A percentile compares a stretch with the other conserved stretches of the same genome.
These are phyloP conservation scores for Morpho helenor DNA, from an alignment of 2,888 invertebrate species.

Conservation along the genomic window DNA sequence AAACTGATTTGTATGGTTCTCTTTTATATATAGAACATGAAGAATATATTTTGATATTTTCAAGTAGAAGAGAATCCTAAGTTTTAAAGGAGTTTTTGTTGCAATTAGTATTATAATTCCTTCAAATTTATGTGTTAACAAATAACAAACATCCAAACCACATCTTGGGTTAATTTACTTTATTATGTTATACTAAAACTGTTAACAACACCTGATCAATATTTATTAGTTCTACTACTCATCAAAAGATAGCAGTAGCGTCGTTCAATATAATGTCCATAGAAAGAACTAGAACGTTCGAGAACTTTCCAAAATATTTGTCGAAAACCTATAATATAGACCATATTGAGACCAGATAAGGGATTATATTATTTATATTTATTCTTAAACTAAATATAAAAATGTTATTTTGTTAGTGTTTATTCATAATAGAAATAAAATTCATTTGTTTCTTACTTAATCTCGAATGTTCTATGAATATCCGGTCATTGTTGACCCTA, in stretches of 20 bases:
- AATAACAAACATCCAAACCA: too few relatives aligned
- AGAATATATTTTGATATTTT: too few relatives aligned
- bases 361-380: too few relatives aligned
- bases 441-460: constrained; percentile 15
- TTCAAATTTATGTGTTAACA: too few relatives aligned
- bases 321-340: constrained; percentile 2
- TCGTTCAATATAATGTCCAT: constrained; percentile 12
- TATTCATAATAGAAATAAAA: constrained; percentile 28
- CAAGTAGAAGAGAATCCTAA: too few relatives aligned
- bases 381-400: background rate
- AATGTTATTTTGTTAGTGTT: constrained; percentile 8
- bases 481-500: constrained; percentile 48
- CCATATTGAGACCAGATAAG: constrained; percentile 7
- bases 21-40: too few relatives aligned
- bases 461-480: constrained; percentile 57
- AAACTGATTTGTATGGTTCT: too few relatives aligned
- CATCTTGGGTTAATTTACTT: background rate
- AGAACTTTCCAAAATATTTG: constrained; percentile 45
- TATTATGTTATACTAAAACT: constrained; percentile 32
- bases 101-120: too few relatives aligned
- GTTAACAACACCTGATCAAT: constrained; percentile 36
- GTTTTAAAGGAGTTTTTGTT: too few relatives aligned
- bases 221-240: constrained; percentile 35
- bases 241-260: constrained; percentile 35
- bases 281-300: constrained; percentile 51